Conservation (phyloP, 2,113 vertebrate species). For the Seriola quinqueradiata region DNA sequence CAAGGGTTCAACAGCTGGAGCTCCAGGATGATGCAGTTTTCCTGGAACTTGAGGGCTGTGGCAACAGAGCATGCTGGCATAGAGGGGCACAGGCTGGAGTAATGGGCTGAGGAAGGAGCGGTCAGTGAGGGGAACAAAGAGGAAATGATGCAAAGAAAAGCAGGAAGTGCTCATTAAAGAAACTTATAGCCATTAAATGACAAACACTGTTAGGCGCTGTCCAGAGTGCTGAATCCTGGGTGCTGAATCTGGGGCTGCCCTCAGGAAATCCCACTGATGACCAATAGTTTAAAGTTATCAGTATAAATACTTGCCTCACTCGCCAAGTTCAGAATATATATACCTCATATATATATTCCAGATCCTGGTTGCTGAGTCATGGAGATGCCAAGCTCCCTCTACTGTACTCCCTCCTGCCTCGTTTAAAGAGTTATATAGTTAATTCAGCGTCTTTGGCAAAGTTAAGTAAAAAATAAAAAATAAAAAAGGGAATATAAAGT, state of each 20-base stretch:
- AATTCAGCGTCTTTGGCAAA: no score
- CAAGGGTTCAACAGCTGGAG: constrained; percentile 6
- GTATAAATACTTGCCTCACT: neutral
- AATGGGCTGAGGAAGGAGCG: constrained; percentile 12
- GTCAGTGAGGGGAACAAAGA: constrained; percentile 12
- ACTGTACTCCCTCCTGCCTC: neutral
- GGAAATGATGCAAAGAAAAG: constrained; percentile 19
- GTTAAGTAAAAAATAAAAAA: no score
- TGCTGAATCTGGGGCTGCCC: constrained; percentile 11
- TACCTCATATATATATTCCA: neutral
- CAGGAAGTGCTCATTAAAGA: neutral
- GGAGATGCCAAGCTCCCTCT: neutral
- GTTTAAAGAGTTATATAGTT: neutral
- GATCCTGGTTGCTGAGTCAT: neutral
- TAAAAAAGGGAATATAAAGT: no score
- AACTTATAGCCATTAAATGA: neutral
- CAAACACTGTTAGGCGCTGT: neutral
- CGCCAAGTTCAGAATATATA: neutral
- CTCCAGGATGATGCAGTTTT: constrained; percentile 21
- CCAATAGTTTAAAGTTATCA: neutral
- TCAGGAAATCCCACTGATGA: neutral
- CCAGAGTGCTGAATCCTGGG: constrained; percentile 13
- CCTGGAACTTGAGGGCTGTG: constrained; percentile 21
- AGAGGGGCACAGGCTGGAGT: constrained; percentile 22
- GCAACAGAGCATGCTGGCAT: constrained; percentile 14